phyloP scores from a whole-genome alignment of 2,888 invertebrate genomes.

The Athetis lepigone region DNA sequence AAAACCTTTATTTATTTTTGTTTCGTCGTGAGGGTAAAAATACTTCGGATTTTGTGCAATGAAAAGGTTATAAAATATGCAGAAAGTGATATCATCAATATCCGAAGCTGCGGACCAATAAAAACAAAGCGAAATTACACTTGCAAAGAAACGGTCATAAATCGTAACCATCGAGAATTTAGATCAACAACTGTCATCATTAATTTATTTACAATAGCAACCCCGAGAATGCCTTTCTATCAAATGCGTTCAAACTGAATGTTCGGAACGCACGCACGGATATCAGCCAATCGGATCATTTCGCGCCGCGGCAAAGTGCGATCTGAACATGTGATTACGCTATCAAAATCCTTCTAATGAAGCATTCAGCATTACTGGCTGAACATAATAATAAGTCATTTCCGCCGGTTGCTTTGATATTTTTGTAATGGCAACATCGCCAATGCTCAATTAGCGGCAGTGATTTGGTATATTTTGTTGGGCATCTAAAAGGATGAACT shows the following conservation, averaged over 20 bases:
- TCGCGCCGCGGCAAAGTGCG: slow-evolving; percentile 75
- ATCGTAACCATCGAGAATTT: slow-evolving; percentile 55
- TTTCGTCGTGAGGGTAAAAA: no score
- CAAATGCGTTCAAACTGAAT: slow-evolving; percentile 67
- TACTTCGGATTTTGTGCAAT: not conserved
- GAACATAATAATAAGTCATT: slow-evolving; percentile 72
- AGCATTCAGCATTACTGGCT: slow-evolving; percentile 69
- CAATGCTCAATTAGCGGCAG: slow-evolving; percentile 82
- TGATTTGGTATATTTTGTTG: slow-evolving; percentile 81
- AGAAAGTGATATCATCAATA: slow-evolving; percentile 7
- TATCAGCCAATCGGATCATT: slow-evolving; percentile 74
- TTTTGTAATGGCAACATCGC: slow-evolving; percentile 68
- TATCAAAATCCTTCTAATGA: slow-evolving; percentile 79
- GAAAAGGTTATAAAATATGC: slow-evolving; percentile 1
- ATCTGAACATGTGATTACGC: slow-evolving; percentile 72
- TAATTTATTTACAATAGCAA: slow-evolving; percentile 67
- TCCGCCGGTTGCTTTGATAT: slow-evolving; percentile 82
- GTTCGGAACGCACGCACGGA: slow-evolving; percentile 73
- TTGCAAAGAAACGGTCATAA: slow-evolving; percentile 49
- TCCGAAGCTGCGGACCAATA: not conserved
- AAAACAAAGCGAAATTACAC: slow-evolving; percentile 33
- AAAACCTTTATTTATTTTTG: no score
- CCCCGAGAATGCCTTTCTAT: slow-evolving; percentile 64
- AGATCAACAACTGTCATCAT: slow-evolving; percentile 64
- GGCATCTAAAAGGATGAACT: slow-evolving; percentile 65